Conservation (phyloP, 2,888 invertebrate species). For the Marronus borbonicus region DNA sequence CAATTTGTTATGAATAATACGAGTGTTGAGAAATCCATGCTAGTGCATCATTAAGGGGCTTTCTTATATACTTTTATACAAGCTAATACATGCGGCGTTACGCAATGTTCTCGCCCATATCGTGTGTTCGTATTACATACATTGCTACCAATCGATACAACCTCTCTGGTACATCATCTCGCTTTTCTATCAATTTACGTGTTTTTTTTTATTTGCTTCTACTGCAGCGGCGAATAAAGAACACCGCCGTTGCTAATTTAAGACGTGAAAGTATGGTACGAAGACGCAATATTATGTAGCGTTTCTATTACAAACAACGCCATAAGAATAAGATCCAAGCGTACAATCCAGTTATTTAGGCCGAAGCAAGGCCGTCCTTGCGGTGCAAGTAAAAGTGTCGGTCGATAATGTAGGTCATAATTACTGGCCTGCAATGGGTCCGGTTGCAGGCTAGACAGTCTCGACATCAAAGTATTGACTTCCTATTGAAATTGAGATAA, state of each 20-base stretch:
- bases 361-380: constrained; percentile 59
- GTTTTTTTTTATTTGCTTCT: too few species aligned
- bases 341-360: constrained; percentile 55
- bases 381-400: constrained; percentile 57
- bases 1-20: too few species aligned
- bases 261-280: constrained; percentile 25
- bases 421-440: constrained; percentile 42
- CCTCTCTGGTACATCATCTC: neutral
- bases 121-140: neutral
- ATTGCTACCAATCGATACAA: neutral
- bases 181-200: neutral
- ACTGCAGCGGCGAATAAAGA: neutral
- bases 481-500: constrained; percentile 42
- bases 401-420: constrained; percentile 50
- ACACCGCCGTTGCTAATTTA: constrained; percentile 4
- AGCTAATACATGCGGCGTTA: neutral
- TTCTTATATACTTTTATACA: constrained; percentile 1
- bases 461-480: constrained; percentile 42
- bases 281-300: constrained; percentile 26
- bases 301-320: constrained; percentile 27
- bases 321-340: constrained; percentile 26
- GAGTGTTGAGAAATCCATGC: neutral
- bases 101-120: neutral
- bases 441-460: constrained; percentile 47
- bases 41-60: neutral